Evolutionary conservation across 2,113 vertebrate species (phyloP).

Genomic region (Rattus norvegicus): GRCr8 NC_086023.1:171060001-171060500

Average conservation of each 20-base stretch:
- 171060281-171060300: constrained; percentile 50
- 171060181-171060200: background rate
- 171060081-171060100: background rate
- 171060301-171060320: background rate
- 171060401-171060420: fast-evolving
- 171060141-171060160: background rate
- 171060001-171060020: background rate
- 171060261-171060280: background rate
- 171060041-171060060: background rate
- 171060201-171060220: fast-evolving
- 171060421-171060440: background rate
- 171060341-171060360: background rate
- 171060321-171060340: background rate
- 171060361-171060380: background rate
- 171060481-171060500: fast-evolving
- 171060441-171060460: fast-evolving
- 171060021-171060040: fast-evolving
- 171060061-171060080: too few species aligned
- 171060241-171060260: background rate
- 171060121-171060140: too few species aligned
- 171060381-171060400: fast-evolving
- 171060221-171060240: background rate
- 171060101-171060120: background rate
- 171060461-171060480: too few species aligned
- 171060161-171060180: background rate